Conservation (phyloP, 2,888 invertebrate species). For the Meteorus cinctellus region DNA sequence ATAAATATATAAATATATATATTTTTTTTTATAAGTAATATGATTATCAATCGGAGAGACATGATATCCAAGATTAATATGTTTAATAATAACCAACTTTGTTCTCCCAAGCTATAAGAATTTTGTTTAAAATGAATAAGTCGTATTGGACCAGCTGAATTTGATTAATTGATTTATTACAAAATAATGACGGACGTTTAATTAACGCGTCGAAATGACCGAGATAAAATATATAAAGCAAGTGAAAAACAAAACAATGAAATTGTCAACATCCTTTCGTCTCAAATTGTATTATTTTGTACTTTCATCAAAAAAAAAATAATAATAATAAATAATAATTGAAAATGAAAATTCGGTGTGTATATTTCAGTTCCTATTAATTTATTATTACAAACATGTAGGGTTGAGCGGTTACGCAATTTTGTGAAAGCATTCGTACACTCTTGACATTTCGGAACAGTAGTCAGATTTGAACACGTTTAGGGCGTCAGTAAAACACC, state of each 20-base stretch:
- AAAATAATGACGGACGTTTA: background rate
- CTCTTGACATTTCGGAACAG: no score
- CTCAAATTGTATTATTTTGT: slow-evolving; percentile 8
- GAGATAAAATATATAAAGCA: background rate
- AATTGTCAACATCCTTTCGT: background rate
- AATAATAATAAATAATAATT: background rate
- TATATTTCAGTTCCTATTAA: background rate
- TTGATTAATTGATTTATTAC: background rate
- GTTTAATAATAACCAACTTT: background rate
- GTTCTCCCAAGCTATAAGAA: background rate
- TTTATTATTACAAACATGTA: no score
- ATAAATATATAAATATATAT: background rate
- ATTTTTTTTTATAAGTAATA: slow-evolving; percentile 4
- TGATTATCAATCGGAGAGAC: background rate
- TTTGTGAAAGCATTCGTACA: no score
- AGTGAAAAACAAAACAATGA: background rate
- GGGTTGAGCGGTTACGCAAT: no score
- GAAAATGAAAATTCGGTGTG: background rate
- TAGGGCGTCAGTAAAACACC: no score
- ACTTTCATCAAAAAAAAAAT: background rate
- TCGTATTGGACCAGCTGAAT: background rate
- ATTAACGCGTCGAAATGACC: background rate
- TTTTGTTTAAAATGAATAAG: background rate
- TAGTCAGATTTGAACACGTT: no score
- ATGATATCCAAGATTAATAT: background rate